Base-by-base conservation (phyloP, 2,888 invertebrate species). In the Drosophila mettleri region DNA sequence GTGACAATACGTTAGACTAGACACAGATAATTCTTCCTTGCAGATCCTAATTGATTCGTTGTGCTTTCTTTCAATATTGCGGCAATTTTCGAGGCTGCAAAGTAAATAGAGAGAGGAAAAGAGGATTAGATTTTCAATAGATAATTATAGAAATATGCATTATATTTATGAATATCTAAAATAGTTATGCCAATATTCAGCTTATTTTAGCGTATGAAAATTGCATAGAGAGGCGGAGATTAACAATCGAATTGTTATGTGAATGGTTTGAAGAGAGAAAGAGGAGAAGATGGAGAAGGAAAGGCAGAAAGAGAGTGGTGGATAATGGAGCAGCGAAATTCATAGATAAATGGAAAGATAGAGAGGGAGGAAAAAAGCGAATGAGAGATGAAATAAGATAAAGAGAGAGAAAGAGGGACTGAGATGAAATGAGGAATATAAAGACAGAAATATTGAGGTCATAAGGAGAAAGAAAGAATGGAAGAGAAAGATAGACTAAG, bases 1-100 rank as follows among this genome's bases (percentile, higher is more conserved):
- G 33, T 71, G 67, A 72, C 74, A 39, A 73, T 64, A 14, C 64
- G 46, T 60, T 71, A 69, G 90, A 90, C 90, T 89, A 90, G 89
- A 88, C 58, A 34, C 52, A 49, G 31, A 54, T 59, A 16, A 33
- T 18, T 18, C 9, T 34, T 57, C 34, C 18, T 38, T 39, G 33
- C 20, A 45, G 38, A 45, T 66, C 27, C 72, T 51, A 22, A 41
- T 41, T 36, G 54, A 65, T 66, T 62, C 65, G 62, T 53, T 70
- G 41, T 53, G 27, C 38, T 39, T 46, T 45, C 10, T 39, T 43
- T 39, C 24, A 39, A 34, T 63, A 39, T 46, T 69, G 45, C 20
- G 27, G 6, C 22, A 51, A 49, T 29, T 36, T 24, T 33, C 36
- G 31, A 22, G 20, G 41, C 74, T 75, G 64, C 8, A 74, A 75